Conservation (phyloP, 2,888 invertebrate species). For the Chaetogeoica ovagalla region DNA sequence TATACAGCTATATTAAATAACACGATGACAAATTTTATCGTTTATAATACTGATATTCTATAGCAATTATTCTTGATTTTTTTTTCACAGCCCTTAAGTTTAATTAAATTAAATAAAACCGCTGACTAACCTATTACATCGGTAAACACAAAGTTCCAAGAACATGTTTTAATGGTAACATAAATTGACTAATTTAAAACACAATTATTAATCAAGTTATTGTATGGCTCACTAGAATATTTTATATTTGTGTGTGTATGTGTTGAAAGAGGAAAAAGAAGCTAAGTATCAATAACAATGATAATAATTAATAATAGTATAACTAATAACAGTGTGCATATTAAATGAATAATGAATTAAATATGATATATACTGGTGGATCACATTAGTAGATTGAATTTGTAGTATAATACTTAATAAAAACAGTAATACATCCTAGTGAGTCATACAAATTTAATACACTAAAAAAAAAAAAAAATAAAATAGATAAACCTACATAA, state of each 20-base stretch:
- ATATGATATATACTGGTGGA: too few relatives aligned
- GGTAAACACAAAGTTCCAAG: conserved; percentile 1
- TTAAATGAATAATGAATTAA: too few relatives aligned
- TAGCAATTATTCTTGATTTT: conserved; percentile 45
- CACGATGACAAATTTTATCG: neutral
- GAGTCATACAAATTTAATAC: conserved; percentile 25
- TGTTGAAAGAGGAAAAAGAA: too few relatives aligned
- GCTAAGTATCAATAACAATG: too few relatives aligned
- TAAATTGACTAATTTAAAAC: conserved; percentile 36
- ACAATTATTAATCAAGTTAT: conserved; percentile 17
- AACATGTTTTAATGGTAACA: conserved; percentile 40
- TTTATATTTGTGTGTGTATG: neutral
- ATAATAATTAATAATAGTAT: too few relatives aligned
- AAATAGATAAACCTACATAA: neutral
- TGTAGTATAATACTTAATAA: neutral
- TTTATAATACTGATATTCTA: conserved; percentile 48
- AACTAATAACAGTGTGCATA: too few relatives aligned
- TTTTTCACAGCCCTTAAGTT: conserved; percentile 47
- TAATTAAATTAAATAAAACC: conserved; percentile 28
- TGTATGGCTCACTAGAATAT: conserved; percentile 34
- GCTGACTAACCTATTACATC: conserved; percentile 17
- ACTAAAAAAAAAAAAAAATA: conserved; percentile 6
- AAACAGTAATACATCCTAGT: conserved; percentile 9
- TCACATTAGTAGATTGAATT: too few relatives aligned
- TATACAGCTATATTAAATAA: conserved; percentile 12